Conservation (phyloP, 2,888 invertebrate species). For the Leptogaster cylindrica region DNA sequence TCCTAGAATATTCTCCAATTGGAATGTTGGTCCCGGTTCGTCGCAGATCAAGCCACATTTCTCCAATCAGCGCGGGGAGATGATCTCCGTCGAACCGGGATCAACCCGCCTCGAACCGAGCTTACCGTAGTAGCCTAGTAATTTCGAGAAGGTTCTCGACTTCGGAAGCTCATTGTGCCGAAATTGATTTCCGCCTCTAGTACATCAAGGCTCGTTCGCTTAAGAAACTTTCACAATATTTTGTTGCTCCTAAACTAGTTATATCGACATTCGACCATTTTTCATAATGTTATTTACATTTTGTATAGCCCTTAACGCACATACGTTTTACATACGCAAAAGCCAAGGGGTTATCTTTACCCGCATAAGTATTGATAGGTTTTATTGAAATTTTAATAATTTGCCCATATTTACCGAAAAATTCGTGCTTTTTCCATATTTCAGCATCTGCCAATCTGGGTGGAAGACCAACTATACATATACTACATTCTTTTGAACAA, state of each 20-base stretch:
- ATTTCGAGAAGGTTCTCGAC: no score
- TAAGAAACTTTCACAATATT: constrained; percentile 99
- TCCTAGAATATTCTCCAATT: no score
- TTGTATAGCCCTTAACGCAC: constrained; percentile 93
- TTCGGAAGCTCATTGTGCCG: no score
- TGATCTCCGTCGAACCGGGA: no score
- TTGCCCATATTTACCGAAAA: constrained; percentile 99
- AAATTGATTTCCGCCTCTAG: no score
- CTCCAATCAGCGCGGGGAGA: no score
- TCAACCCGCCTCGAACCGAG: no score
- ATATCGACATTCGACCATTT: constrained; percentile 95
- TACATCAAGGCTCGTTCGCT: no score
- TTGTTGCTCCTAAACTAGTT: constrained; percentile 98
- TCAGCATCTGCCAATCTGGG: constrained; percentile 96
- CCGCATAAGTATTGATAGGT: constrained; percentile 94
- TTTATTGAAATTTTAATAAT: constrained; percentile 99
- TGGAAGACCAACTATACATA: constrained; percentile 98
- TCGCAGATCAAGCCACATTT: no score
- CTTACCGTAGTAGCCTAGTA: no score
- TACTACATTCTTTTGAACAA: constrained; percentile 98
- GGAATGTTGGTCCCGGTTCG: no score
- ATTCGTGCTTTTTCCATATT: constrained; percentile 95
- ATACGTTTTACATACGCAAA: constrained; percentile 98
- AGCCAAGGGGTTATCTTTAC: constrained; percentile 77
- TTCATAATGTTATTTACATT: constrained; percentile 96